phyloP scores from a whole-genome alignment of 2,888 invertebrate species.

The Alcis repandata region DNA sequence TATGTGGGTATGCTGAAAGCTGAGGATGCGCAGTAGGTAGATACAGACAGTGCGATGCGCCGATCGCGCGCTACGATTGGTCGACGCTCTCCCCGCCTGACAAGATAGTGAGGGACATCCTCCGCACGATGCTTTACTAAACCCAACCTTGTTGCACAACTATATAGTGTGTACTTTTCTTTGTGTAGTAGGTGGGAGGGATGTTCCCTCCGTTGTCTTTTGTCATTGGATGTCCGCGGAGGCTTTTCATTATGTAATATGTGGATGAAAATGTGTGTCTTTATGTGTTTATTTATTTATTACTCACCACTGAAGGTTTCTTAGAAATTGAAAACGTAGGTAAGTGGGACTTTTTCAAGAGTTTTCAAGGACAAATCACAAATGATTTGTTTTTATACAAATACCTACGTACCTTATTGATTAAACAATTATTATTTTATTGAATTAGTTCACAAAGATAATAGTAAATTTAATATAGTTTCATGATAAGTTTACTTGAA shows the following conservation, averaged over 20 bases:
- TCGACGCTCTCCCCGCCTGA: conserved; percentile 82
- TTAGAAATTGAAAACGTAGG: background rate
- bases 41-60: conserved; percentile 82
- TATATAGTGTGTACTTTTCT: conserved; percentile 58
- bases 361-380: background rate
- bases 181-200: conserved; percentile 66
- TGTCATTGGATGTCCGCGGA: conserved; percentile 83
- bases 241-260: conserved; percentile 79
- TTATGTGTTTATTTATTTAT: background rate
- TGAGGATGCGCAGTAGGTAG: conserved; percentile 76
- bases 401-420: no score
- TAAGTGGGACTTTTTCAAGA: background rate
- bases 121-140: conserved; percentile 58
- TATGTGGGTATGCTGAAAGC: conserved; percentile 22
- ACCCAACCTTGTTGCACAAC: conserved; percentile 47
- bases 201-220: conserved; percentile 81
- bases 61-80: conserved; percentile 73
- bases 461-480: no score
- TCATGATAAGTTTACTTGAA: no score
- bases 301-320: background rate
- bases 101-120: conserved; percentile 85
- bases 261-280: background rate
- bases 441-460: no score
- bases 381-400: no score
- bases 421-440: no score